phyloP scores from a whole-genome alignment of 2,113 vertebrate genomes.

The Acanthisitta chloris region DNA sequence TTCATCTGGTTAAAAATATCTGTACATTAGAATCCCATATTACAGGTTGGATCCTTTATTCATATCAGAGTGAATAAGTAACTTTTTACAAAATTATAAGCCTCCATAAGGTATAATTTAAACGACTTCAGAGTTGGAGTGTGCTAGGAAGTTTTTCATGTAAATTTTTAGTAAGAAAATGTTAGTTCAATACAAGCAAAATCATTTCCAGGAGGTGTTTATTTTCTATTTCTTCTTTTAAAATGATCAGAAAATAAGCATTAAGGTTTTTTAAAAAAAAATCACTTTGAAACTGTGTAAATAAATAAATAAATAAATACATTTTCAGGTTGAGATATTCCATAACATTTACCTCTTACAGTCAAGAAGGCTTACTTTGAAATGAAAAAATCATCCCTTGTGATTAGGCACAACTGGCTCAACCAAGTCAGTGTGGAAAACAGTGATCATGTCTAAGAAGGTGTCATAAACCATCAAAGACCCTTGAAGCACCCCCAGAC shows the following conservation, averaged over 20 bases:
- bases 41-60: background rate
- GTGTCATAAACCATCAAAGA: no score
- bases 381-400: no score
- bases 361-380: background rate
- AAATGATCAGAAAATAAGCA: background rate
- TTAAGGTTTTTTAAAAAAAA: background rate
- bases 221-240: background rate
- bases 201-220: background rate
- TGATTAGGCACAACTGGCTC: no score
- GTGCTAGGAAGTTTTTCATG: background rate
- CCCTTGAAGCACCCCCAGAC: no score
- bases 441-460: no score
- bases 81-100: background rate
- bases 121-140: background rate
- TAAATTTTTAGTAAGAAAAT: background rate
- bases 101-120: background rate
- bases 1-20: no score
- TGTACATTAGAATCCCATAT: background rate
- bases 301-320: background rate
- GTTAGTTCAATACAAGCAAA: background rate
- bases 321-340: background rate
- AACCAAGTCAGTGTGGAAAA: no score
- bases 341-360: background rate
- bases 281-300: background rate
- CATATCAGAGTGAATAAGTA: background rate